A percentile compares a stretch with the other conserved stretches of the same genome.
These are phyloP conservation scores for Hemicordylus capensis DNA, from an alignment of 2,113 vertebrate genomes.

Conservation along the genomic window DNA sequence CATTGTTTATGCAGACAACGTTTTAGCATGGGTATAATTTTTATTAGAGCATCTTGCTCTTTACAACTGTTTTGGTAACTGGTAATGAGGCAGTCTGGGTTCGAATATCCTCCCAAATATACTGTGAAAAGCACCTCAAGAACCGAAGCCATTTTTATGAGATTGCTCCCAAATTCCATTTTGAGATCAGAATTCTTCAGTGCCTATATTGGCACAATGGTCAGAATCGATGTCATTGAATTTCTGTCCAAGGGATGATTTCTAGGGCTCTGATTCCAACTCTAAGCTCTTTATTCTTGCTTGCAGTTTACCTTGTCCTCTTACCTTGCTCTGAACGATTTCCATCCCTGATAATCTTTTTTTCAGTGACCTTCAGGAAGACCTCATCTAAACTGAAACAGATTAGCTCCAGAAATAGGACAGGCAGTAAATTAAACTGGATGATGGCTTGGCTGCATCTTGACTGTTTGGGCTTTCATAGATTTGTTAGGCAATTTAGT, in stretches of 20 bases:
- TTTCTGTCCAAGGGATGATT: not conserved
- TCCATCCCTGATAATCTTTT: conserved; percentile 14
- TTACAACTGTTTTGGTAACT: not conserved
- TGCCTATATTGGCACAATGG: not conserved
- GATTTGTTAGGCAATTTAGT: not conserved
- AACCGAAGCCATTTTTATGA: not conserved
- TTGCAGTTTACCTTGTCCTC: not conserved
- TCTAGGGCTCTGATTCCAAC: not conserved
- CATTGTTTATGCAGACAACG: not conserved
- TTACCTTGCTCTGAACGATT: conserved; percentile 20
- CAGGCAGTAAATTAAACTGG: not conserved
- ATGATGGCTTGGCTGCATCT: not conserved
- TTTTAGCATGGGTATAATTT: not conserved
- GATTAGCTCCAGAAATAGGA: not conserved
- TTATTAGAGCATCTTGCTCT: not conserved
- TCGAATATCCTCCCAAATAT: not conserved
- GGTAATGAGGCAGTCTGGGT: not conserved
- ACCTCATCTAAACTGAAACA: conserved; percentile 16
- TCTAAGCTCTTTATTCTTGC: not conserved
- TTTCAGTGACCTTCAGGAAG: not conserved
- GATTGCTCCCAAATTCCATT: not conserved
- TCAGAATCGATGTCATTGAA: not conserved
- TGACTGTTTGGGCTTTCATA: rapidly evolving
- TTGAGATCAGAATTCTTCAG: not conserved
- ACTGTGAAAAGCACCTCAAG: not conserved